Base-by-base conservation (phyloP, 1,140 invertebrate species). In the Bicyclus anynana region DNA sequence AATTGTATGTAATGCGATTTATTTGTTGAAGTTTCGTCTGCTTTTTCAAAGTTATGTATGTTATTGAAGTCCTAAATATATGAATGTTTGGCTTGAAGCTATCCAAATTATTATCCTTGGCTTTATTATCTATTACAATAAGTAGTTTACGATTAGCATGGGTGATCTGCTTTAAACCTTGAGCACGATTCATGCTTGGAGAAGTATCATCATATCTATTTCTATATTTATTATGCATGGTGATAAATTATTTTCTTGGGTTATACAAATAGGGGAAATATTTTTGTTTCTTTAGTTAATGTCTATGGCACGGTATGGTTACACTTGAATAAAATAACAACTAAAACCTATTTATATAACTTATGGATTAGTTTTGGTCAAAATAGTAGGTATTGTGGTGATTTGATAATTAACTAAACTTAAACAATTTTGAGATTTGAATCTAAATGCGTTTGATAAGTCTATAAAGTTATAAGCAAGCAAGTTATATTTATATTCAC, bases 1-100 rank as follows among this genome's bases (percentile, higher is more conserved):
- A 71, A 54, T 69, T 74, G 59, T 69, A 64, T 67, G 61, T 74
- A 61, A 69, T 65, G 20, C 7, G 51, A 23, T 53, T 53, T 26
- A 44, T 44, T n/a, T 18, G 21, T 21, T 17, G 9, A 63, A 27
- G 29, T 44, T 7, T 13, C 23, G 37, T n/a, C 12, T 38, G 51
- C 51, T 53, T 53, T 29, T 44, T 40, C 20, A 20, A 42, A 20
- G 18, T 20, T 12, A 44, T 44, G 2, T 44, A 14, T 16, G 37
- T 16, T 40, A 40, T 40, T 16, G 5, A 1, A 40, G n/a, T 13
- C 9, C 9, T 35, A 5, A 2, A 35, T 35, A 35, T 35, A 12
- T 35, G 33, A 35, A 35, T 35, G 12, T 35, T 12, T n/a, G n/a
- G n/a, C n/a, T n/a, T n/a, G n/a, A n/a, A n/a, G n/a, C n/a, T n/a